Base-by-base conservation (phyloP, 1,140 invertebrate species). In the Akabosia matsudoensis region DNA sequence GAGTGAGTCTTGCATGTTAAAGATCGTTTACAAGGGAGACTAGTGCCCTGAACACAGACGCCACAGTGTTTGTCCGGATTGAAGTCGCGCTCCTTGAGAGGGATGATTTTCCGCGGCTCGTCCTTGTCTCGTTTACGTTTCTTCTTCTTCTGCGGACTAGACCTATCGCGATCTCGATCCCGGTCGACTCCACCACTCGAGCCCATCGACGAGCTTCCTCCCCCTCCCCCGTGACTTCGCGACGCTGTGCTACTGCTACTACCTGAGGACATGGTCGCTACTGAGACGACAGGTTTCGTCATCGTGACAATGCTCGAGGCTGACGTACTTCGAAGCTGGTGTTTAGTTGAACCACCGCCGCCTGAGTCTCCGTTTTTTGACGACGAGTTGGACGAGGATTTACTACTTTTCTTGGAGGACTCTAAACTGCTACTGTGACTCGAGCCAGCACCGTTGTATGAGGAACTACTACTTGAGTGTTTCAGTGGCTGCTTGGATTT, bases 1-100 rank as follows among this genome's bases (percentile, higher is more conserved):
- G 92, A 90, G 86, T 94, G 93, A 18, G 92, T 90, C 86, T 93
- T 94, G 84, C 93, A 95, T 0, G 92, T 94, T 16, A 94, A 86
- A 14, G 92, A 93, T 31, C 92, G 85, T 28, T 92, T 93, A 83
- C 93, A 95, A 0, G 90, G 90, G 2, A 51, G 1, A 37, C 24
- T 51, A 13, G 18, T 45, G 81, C 91, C 91, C 0, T 87, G 86
- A 73, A 88, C 88, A 80, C 88, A 86, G 1, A 93, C 92, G 1
- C 92, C 93, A 84, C 93, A 94, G 82, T 94, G 93, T 72, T 91
- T 89, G 81, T 94, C 90, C 2, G 92, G 89, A 84, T 93, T 91
- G 84, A 92, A 94, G 82, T 92, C 91, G 73, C 92, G 86, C 73
- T 90, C 87, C 79, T 90, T 91, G 75, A 90, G 88, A 74, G 91